Base-by-base conservation (phyloP, 1,140 invertebrate species). In the Ridgeia piscesae region DNA sequence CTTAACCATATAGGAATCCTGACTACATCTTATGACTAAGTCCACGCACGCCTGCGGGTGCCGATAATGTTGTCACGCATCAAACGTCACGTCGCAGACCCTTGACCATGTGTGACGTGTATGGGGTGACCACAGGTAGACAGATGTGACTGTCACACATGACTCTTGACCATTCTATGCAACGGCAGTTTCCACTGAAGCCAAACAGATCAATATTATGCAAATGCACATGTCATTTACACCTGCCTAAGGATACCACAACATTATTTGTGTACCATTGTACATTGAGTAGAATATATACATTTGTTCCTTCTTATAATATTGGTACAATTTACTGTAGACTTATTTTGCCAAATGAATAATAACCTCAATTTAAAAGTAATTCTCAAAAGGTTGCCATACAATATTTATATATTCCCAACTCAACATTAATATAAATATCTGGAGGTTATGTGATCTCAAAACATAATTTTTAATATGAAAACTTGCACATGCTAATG, bases 1-100 rank as follows among this genome's bases (percentile, higher is more conserved):
- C 58, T 77, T 77, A 77, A 77, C 58, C 58, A 77, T 77, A 77
- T 77, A 77, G 58, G 27, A 77, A 77, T 77, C 58, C 58, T 77
- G 58, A 77, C 58, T 77, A 77, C 58, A 77, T 77, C 58, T 77
- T 77, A 77, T 21, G 17, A 77, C 58, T 77, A 77, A 77, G 58
- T 42, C 42, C 42, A 9, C 27, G 58, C 58, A 31, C 58, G 27
- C 58, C 58, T 77, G 58, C 58, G 27, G 27, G 58, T 77, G 58
- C 58, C 58, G 27, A 77, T 77, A 31, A 17, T 31, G 14, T 31
- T 77, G 58, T 77, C 58, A 77, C 58, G 27, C 27, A 21, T 27
- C 11, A 42, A 42, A 42, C 42, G 4, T 42, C 42, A 42, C 4
- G 42, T n/a, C n/a, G n/a, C n/a, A 42, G 42, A 42, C 42, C 11